Evolutionary conservation across 2,113 vertebrate species (phyloP), one percentile per base, ranked within the genome.

Genomic region (Orthonyx spaldingii): DNA sequence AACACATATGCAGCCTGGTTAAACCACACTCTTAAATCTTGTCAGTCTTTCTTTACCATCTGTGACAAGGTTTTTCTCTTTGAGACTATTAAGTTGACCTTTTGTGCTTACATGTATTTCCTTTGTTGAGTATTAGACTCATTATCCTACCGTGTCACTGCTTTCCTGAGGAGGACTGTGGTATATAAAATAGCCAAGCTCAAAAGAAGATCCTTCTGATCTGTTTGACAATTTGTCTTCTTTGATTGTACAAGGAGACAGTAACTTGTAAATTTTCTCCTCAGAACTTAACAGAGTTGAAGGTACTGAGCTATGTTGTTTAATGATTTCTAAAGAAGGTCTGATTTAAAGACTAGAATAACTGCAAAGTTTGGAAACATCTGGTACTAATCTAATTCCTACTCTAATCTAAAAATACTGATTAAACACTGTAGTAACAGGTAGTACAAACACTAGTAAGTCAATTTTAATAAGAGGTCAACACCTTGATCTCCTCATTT

Each of bases 401-500:
- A 64, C 30, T 91, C 44, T 69, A 89, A 71, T 76, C 87, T 79
- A 81, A 71, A 91, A 94, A 57, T 68, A 84, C 74, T 63, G 83
- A 96, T 97, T 97, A 96, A 82, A 87, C 49, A 70, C n/a, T 91
- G 60, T 87, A 65, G n/a, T 63, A 93, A 96, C 96, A 97, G 96
- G 97, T 97, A 95, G 77, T 91, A 15, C 81, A 93, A 94, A 96
- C 96, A 94, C 90, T 75, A 94, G 55, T 88, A 97, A 97, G 93
- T 70, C 95, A 89, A 1, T 97, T 96, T 97, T 97, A 97, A 96
- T 96, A 96, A 96, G 95, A 81, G 78, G 63, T 60, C 96, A 95
- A 94, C 89, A 95, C 77, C 89, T 94, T 93, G 81, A 95, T 81
- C 96, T 95, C 61, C 61, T 69, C 27, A 1, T 97, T 87, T 96